phyloP scores from a whole-genome alignment of 1,140 invertebrate genomes.

The Eufriesea mexicana region DNA sequence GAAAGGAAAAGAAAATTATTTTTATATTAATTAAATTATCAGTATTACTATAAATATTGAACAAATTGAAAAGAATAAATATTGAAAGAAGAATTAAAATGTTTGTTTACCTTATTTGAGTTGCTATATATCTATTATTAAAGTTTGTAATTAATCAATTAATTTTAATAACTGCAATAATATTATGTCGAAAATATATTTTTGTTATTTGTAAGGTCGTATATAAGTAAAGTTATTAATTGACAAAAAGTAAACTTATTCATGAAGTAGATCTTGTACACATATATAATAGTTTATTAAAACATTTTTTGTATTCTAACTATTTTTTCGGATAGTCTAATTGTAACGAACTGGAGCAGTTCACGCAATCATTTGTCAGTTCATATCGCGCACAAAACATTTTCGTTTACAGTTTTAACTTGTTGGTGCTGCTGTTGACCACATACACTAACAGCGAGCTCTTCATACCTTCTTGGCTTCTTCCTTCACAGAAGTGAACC shows the following conservation, averaged over 20 bases:
- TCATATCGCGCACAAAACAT: slow-evolving; percentile 76
- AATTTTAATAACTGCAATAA: background rate
- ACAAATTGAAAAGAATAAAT: background rate
- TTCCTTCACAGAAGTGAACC: slow-evolving; percentile 26
- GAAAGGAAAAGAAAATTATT: background rate
- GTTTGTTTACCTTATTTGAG: background rate
- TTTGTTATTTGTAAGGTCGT: slow-evolving; percentile 3
- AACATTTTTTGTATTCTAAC: background rate
- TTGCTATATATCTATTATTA: slow-evolving; percentile 7
- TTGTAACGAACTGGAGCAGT: slow-evolving; percentile 19
- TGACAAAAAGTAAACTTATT: background rate
- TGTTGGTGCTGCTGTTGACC: slow-evolving; percentile 81
- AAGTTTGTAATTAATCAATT: slow-evolving; percentile 1
- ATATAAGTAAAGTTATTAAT: background rate
- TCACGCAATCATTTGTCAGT: slow-evolving; percentile 35
- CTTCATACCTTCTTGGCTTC: slow-evolving; percentile 34
- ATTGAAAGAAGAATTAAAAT: background rate
- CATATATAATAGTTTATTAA: background rate
- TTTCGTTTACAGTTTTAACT: slow-evolving; percentile 81
- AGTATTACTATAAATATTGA: slow-evolving; percentile 9
- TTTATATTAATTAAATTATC: background rate
- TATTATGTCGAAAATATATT: background rate
- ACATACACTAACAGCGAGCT: slow-evolving; percentile 45
- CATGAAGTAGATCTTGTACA: background rate
- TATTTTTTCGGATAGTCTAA: background rate